These are phyloP conservation scores for Heteromurus nitidus DNA, from an alignment of 2,888 invertebrate genomes.

Conservation along the genomic window DNA sequence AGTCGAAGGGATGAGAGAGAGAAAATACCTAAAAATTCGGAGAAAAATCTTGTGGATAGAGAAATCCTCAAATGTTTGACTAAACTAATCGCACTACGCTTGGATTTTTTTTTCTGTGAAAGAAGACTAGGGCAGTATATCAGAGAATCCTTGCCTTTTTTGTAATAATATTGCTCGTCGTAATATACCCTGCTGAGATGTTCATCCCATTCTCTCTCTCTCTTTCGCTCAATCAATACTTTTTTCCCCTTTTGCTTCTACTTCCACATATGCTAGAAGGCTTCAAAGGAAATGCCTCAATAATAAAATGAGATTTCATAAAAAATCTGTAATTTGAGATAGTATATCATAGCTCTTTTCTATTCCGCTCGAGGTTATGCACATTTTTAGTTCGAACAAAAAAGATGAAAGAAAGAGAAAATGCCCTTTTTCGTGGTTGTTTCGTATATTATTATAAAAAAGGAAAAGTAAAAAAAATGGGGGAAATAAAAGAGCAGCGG, in stretches of 20 bases:
- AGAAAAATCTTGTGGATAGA: too few species aligned
- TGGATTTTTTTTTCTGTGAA: background rate
- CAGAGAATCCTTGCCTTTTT: background rate
- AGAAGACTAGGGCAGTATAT: background rate
- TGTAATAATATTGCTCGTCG: background rate
- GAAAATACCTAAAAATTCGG: too few species aligned
- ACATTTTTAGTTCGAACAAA: background rate
- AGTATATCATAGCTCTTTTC: too few species aligned
- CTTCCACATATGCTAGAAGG: slow-evolving; percentile 1
- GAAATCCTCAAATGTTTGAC: too few species aligned
- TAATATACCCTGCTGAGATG: background rate
- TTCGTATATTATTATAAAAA: background rate
- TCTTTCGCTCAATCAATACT: background rate
- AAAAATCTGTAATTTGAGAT: slow-evolving; percentile 24
- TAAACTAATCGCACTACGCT: too few species aligned
- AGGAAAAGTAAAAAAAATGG: background rate
- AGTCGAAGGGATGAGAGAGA: too few species aligned
- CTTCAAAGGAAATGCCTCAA: slow-evolving; percentile 16
- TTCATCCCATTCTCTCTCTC: background rate
- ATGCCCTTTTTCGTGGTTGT: background rate
- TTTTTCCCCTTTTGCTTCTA: too few species aligned
- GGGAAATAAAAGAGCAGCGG: background rate
- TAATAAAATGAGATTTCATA: slow-evolving; percentile 34
- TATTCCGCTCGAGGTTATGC: too few species aligned
- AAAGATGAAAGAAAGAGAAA: background rate